Evolutionary conservation across 2,797 vertebrate species (phyloP).

Genomic region (Gymnoscopelus braueri): DNA sequence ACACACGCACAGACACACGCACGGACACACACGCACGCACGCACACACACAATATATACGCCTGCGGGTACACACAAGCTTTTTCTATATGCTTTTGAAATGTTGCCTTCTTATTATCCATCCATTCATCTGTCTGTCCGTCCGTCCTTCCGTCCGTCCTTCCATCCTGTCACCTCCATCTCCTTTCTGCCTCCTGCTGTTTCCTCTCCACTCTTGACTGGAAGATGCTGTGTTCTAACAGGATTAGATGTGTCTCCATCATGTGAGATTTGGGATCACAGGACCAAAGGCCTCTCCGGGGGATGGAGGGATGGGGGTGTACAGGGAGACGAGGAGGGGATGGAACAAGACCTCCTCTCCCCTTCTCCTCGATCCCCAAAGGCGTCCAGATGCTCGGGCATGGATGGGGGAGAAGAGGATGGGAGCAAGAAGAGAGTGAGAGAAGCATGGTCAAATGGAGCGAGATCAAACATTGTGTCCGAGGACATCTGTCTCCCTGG

Average conservation of each 20-base stretch:
- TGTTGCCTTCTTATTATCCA: neutral
- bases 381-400: slow-evolving; percentile 71
- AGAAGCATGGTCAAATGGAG: slow-evolving; percentile 56
- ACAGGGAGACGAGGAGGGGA: slow-evolving; percentile 17
- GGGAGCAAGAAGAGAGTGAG: slow-evolving; percentile 50
- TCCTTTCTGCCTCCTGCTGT: slow-evolving; percentile 56
- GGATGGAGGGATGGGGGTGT: slow-evolving; percentile 43
- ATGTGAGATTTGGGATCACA: slow-evolving; percentile 79
- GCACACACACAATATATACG: neutral
- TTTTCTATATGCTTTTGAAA: no score
- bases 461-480: slow-evolving; percentile 63
- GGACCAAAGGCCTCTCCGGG: slow-evolving; percentile 56
- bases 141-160: slow-evolving; percentile 39
- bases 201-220: slow-evolving; percentile 47
- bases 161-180: slow-evolving; percentile 59
- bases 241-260: slow-evolving; percentile 79
- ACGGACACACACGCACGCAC: slow-evolving; percentile 9
- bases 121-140: neutral
- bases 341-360: slow-evolving; percentile 55
- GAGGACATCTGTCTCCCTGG: slow-evolving; percentile 68
- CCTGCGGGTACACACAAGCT: no score
- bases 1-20: neutral
- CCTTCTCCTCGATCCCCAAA: slow-evolving; percentile 59
- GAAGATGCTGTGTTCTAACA: slow-evolving; percentile 74
- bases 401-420: slow-evolving; percentile 14